phyloP scores from a whole-genome alignment of 1,140 invertebrate genomes.

The Archegozetes longisetosus region DNA sequence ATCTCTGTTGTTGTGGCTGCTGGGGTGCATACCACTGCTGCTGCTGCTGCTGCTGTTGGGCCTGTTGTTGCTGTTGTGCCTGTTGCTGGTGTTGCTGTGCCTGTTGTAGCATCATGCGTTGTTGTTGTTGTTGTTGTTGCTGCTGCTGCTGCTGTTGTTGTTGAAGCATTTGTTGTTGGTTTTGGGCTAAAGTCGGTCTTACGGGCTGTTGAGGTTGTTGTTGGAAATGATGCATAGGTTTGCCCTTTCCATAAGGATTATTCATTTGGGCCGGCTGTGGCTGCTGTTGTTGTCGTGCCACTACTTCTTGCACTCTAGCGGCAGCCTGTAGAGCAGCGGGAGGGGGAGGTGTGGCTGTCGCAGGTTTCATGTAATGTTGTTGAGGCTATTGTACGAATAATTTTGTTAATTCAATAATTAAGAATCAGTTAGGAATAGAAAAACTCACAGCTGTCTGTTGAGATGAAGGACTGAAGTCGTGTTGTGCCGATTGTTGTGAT shows the following conservation, averaged over 20 bases:
- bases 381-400: conserved; percentile 34
- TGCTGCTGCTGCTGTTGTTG: conserved; percentile 29
- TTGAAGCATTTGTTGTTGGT: conserved; percentile 24
- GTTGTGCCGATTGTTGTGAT: conserved; percentile 15
- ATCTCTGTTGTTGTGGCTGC: conserved; percentile 5
- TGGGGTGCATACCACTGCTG: conserved; percentile 14
- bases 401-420: not conserved
- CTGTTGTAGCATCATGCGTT: conserved; percentile 14
- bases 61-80: conserved; percentile 19
- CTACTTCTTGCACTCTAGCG: conserved; percentile 80
- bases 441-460: conserved; percentile 18
- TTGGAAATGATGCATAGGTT: conserved; percentile 29
- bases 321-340: conserved; percentile 68
- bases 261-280: conserved; percentile 26
- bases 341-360: conserved; percentile 49
- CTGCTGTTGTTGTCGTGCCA: conserved; percentile 46
- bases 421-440: not conserved
- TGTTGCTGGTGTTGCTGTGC: conserved; percentile 27
- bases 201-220: not conserved
- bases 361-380: conserved; percentile 40
- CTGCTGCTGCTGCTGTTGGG: conserved; percentile 22
- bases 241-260: conserved; percentile 45
- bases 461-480: conserved; percentile 15
- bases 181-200: conserved; percentile 30
- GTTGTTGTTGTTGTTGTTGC: conserved; percentile 31